Base-by-base conservation (phyloP, 2,113 vertebrate genomes). In the Gavialis gangeticus region DNA sequence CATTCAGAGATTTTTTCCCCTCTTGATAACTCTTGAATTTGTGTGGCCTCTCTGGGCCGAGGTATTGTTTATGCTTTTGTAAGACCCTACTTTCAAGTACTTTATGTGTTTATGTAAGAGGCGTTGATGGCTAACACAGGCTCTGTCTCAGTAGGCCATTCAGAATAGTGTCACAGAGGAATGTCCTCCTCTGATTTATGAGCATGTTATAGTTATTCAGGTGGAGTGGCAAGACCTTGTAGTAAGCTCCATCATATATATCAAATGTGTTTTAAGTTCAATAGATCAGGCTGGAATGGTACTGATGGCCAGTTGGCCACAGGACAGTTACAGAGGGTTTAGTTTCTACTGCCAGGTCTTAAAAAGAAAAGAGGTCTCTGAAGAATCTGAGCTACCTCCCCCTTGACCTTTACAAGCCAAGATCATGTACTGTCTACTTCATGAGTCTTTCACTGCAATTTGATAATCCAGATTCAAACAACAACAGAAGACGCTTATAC, bases 71-170 rank as follows among this genome's bases (percentile, higher is more conserved):
- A 90, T 91, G 85, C 96, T 98, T 94, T 93, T 92, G 75, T 80
- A 96, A 97, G 96, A 91, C 85, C 80, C 93, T 84, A 57, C 98
- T 98, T 98, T 96, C 97, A 98, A 98, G 98, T 96, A 97, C 77
- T 67, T 88, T 94, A 96, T 93, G 94, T 98, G 98, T 98, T 98
- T 98, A 96, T 91, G 84, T 88, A 97, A 95, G 96, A 96, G 90
- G 80, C 87, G 63, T 87, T 97, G 97, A 97, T 96, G 94, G 96
- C 90, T 96, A 97, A 96, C 94, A 83, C 96, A 96, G 97, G 91
- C 96, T 91, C 89, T 30, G 1, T 89, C 97, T 82, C 97, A 95
- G 97, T 97, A 93, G 97, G 97, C 93, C 95, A 93, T 86, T 92
- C 71, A 82, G 94, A 95, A 95, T 28, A 85, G 93, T 97, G 96